These are phyloP conservation scores for Leptestheria dahalacensis DNA, from an alignment of 1,140 invertebrate species.

Conservation along the genomic window DNA sequence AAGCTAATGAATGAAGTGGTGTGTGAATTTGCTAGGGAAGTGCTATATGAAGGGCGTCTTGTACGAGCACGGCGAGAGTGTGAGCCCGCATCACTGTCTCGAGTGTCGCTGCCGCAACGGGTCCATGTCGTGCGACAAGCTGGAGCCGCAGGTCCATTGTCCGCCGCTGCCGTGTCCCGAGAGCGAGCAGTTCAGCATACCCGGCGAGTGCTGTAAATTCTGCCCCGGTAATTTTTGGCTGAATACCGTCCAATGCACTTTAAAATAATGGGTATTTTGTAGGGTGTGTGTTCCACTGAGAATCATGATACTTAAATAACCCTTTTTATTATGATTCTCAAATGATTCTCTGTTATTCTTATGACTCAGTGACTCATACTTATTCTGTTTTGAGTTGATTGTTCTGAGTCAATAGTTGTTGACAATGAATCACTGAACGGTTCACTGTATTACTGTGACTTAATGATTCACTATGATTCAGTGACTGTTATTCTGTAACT, in stretches of 20 bases:
- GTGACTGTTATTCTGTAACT: no score
- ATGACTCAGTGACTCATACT: no score
- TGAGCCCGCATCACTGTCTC: constrained; percentile 51
- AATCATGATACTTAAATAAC: constrained; percentile 8
- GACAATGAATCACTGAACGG: no score
- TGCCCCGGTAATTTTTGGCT: constrained; percentile 51
- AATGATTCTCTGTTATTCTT: no score
- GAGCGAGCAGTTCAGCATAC: constrained; percentile 57
- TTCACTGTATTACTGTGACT: no score
- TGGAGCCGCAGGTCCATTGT: constrained; percentile 56
- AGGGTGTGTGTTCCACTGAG: neutral
- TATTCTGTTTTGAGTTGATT: no score
- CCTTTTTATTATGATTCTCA: no score
- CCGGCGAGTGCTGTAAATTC: constrained; percentile 77
- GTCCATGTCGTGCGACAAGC: constrained; percentile 55
- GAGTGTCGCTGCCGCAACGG: constrained; percentile 64
- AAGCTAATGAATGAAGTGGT: no score
- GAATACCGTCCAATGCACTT: neutral
- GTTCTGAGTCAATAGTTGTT: no score
- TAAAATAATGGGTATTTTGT: neutral
- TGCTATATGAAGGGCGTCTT: constrained; percentile 57
- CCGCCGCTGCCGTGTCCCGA: constrained; percentile 61
- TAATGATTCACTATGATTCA: no score
- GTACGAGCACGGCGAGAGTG: constrained; percentile 66
- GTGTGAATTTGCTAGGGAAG: constrained; percentile 38